Base-by-base conservation (phyloP, 37 sponge, comb jelly and placozoan species). In the Eunapius fragilis region DNA sequence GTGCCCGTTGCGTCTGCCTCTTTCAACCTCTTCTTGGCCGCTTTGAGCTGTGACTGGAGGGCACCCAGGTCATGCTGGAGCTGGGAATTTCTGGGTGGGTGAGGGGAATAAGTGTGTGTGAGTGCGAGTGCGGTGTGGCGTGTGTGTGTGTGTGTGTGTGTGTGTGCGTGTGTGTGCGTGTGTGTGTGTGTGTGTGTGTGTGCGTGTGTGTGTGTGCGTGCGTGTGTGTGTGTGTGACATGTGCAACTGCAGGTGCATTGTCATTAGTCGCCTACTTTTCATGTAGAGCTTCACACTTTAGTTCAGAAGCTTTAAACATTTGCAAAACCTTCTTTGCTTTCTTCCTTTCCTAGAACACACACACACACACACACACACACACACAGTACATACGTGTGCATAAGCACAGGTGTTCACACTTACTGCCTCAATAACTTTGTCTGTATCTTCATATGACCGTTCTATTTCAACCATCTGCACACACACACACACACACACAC, bases 31-130 rank as follows among this genome's bases (percentile, higher is more conserved):
- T 75, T 78, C 50, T 77, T 85, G 28, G 58, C 68, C 22, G 69
- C 31, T 75, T 85, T 88, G 11, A 91, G 83, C 50, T 94, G 85
- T 0, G 58, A 36, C 28, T 49, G 76, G 2, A 86, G 77, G 4
- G 79, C 58, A 26, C 68, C 80, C 31, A 85, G 70, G 33, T 94
- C 92, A 0, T 67, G 25, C 71, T 88, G 80, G 35, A 93, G 85
- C 74, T 69, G 25, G 41, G 36, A 77, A 25, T 41, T 27, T 25
- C 41, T 27, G n/a, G 7, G 5, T 3, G 33, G 36, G 34, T 28
- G 10, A 17, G 10, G 36, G 7, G 36, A 24, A 4, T 31, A 12
- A 24, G 35, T 76, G 36, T 37, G 25, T n/a, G 35, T 37, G 19
- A 9, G 31, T 37, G 33, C 7, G 34, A 9, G 33, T 37, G 33